A percentile compares a stretch with the other conserved stretches of the same genome.
Evolutionary conservation across 2,113 vertebrate species (phyloP).

Genomic region (human (Homo sapiens)): GRCh38 chr6:112104501-112105000

Average conservation of each 20-base stretch:
- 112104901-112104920: background rate
- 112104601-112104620: background rate
- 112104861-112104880: background rate
- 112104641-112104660: background rate
- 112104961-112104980: background rate
- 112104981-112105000: background rate
- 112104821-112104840: background rate
- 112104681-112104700: background rate
- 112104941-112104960: background rate
- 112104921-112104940: background rate
- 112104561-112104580: background rate
- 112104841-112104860: background rate
- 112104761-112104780: background rate
- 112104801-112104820: background rate
- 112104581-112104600: background rate
- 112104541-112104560: background rate
- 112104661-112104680: background rate
- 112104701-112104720: background rate
- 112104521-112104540: background rate
- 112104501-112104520: background rate
- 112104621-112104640: background rate
- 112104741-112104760: background rate
- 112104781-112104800: background rate
- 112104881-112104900: background rate
- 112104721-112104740: background rate